These are phyloP conservation scores for Platyura marginata DNA, from an alignment of 1,140 invertebrate genomes.

Conservation along the genomic window DNA sequence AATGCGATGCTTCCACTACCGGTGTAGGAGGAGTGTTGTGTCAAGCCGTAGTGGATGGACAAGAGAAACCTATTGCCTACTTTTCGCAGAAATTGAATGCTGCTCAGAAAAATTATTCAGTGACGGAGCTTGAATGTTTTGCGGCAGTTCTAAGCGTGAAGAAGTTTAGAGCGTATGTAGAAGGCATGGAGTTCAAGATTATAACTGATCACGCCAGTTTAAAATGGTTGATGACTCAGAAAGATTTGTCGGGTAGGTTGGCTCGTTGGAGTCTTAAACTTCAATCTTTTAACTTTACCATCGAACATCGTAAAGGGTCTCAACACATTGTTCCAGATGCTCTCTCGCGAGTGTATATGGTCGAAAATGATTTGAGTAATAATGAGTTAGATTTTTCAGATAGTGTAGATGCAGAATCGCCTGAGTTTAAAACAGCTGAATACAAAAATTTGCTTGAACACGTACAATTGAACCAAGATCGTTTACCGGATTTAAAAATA, in stretches of 20 bases:
- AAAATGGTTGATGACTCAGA: constrained; percentile 23
- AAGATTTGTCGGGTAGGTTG: constrained; percentile 22
- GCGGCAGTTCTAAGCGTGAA: constrained; percentile 25
- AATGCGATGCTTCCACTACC: constrained; percentile 9
- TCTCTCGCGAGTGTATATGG: no score
- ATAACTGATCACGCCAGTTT: constrained; percentile 29
- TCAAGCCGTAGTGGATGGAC: constrained; percentile 4
- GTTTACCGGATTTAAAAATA: no score
- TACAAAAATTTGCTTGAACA: no score
- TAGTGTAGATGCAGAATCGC: no score
- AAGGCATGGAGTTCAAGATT: constrained; percentile 23
- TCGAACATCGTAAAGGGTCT: constrained; percentile 21
- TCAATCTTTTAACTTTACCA: constrained; percentile 21
- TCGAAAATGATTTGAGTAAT: no score
- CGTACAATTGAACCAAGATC: no score
- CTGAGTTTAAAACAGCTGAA: no score
- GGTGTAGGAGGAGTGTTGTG: constrained; percentile 8
- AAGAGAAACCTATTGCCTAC: not conserved
- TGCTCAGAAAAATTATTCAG: not conserved
- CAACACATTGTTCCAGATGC: constrained; percentile 18
- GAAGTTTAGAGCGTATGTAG: constrained; percentile 24
- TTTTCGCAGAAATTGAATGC: not conserved
- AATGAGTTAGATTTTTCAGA: no score
- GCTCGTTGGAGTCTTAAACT: constrained; percentile 24
- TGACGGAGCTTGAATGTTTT: constrained; percentile 27